These are phyloP conservation scores for Abrostola triplasia DNA, from an alignment of 2,888 invertebrate genomes.

Conservation along the genomic window DNA sequence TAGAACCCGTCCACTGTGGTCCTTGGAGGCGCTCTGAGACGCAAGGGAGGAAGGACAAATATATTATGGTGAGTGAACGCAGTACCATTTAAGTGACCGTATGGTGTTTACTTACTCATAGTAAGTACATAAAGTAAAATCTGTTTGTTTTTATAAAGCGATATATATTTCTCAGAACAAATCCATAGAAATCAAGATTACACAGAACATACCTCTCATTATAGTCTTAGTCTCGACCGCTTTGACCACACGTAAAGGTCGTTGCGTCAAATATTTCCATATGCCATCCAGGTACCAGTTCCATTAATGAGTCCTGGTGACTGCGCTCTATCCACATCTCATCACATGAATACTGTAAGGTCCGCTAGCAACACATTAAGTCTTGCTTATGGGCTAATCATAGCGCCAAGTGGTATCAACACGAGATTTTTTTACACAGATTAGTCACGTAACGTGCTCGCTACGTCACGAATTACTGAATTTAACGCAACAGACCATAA, in stretches of 20 bases:
- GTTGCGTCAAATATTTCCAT: too few species aligned
- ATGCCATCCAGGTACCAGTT: too few species aligned
- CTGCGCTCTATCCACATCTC: conserved; percentile 7
- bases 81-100: too few species aligned
- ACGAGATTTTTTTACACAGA: conserved; percentile 47
- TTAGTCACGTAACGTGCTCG: conserved; percentile 52
- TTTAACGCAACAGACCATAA: conserved; percentile 35
- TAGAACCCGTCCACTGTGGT: conserved; percentile 16
- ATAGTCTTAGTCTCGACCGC: too few species aligned
- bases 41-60: too few species aligned
- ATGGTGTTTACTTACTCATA: background rate
- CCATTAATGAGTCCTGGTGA: too few species aligned
- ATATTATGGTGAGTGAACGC: too few species aligned
- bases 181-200: too few species aligned
- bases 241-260: too few species aligned
- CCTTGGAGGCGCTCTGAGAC: background rate
- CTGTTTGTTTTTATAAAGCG: background rate
- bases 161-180: too few species aligned
- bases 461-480: conserved; percentile 47
- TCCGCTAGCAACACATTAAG: conserved; percentile 21
- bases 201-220: too few species aligned
- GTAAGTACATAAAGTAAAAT: background rate
- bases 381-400: conserved; percentile 51
- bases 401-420: conserved; percentile 41
- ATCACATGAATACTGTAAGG: conserved; percentile 34